phyloP scores from a whole-genome alignment of 2,113 vertebrate species.

The Hippocampus guttulatus region DNA sequence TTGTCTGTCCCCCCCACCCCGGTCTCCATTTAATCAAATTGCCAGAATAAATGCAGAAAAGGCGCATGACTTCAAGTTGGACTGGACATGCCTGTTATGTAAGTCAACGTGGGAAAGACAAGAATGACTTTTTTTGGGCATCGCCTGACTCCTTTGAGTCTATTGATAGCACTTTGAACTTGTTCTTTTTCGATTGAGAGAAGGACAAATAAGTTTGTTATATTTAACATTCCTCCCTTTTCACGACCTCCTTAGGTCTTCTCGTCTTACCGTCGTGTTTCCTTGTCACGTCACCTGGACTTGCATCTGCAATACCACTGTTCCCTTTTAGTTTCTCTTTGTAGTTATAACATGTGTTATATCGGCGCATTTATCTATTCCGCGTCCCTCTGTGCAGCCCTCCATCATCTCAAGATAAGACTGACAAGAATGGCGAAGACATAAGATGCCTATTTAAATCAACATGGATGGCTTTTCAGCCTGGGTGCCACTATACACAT shows the following conservation, averaged over 20 bases:
- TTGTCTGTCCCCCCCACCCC: too few relatives aligned
- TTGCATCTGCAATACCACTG: background rate
- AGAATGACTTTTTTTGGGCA: slow-evolving; percentile 48
- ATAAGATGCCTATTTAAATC: background rate
- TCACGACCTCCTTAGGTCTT: slow-evolving; percentile 38
- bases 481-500: background rate
- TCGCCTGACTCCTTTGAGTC: slow-evolving; percentile 41
- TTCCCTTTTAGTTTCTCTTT: background rate
- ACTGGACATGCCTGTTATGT: slow-evolving; percentile 42
- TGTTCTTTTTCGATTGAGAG: slow-evolving; percentile 28
- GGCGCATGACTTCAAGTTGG: slow-evolving; percentile 27
- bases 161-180: slow-evolving; percentile 65
- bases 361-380: background rate
- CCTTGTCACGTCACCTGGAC: background rate
- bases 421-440: background rate
- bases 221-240: slow-evolving; percentile 66
- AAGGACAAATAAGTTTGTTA: slow-evolving; percentile 49
- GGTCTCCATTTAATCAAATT: background rate
- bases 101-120: slow-evolving; percentile 36
- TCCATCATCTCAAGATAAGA: background rate
- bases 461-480: background rate
- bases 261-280: background rate
- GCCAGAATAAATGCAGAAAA: slow-evolving; percentile 5
- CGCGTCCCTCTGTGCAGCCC: background rate
- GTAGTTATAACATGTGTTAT: background rate